Base-by-base conservation (phyloP, 2,888 invertebrate genomes). In the Tiliacea aurago region DNA sequence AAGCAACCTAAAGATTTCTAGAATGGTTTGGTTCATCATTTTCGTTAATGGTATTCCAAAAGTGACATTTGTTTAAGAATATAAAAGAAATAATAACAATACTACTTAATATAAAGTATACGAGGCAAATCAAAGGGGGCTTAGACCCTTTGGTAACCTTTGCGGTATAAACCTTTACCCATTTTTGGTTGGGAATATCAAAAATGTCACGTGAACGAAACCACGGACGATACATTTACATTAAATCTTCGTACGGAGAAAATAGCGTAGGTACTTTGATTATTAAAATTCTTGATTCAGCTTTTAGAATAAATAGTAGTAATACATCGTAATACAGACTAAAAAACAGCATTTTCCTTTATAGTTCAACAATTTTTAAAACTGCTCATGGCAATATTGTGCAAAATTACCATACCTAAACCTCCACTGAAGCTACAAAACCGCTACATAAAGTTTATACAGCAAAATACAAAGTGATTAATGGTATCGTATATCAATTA, bases 401-500 rank as follows among this genome's bases (percentile, higher is more conserved):
- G 11, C 55, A 81, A 69, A 76, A 71, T 76, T 62, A 47, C 62
- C 47, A 65, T 72, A 13, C 49, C 62, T 9, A 70, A 80, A 75
- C 51, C 81, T 58, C 56, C 15, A 41, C 61, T 59, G 53, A 59
- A 65, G 28, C 51, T 43, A 71, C 65, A 70, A 70, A 81, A 61
- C 67, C 64, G 70, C 78, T 68, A 80, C 72, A 84, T 86, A 86
- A 89, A 91, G 84, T 90, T 91, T 88, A 84, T 88, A 90, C 86
- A 87, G 89, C 86, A 86, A 90, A 90, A 90, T 90, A 88, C 88
- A 89, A 88, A 88, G 93, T 95, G 95, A 95, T 95, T 93, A 95
- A 94, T 94, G 94, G 90, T 86, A 85, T 90, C 90, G 92, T 94
- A 93, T 94, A 94, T 95, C 95, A 95, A 95, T 95, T 95, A 94